Base-by-base conservation (phyloP, 2,888 invertebrate genomes). In the Yponomeuta plumbellus region DNA sequence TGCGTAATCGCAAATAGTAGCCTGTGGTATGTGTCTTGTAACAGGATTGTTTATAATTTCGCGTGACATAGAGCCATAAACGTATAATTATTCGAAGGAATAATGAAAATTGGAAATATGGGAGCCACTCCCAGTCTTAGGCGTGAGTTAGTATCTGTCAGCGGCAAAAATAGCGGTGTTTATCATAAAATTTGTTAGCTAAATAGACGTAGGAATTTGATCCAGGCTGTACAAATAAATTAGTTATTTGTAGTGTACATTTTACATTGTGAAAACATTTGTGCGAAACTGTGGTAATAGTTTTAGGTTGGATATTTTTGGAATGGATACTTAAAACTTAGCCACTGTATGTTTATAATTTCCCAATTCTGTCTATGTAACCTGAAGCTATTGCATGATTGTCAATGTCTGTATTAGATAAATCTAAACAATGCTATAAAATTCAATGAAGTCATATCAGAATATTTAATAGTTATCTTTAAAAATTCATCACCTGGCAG, bases 171-270 rank as follows among this genome's bases (percentile, higher is more conserved):
- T 82, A 82, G 81, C 82, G 80, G 79, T 79, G 80, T 84, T 83
- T 81, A 83, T 75, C 78, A 80, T 82, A 83, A 83, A 83, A 74
- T 85, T 86, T 84, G 79, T 85, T 88, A 88, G 89, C 87, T 83
- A 52, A 81, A 83, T 88, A 90, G 88, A 81, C 71, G 83, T 90
- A 90, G 90, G 81, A 82, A 77, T 86, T 88, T 87, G 79, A 88
- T 86, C 78, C 86, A 82, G 83, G 86, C 88, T 90, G 88, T 90
- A 89, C 86, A 90, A 87, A 88, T 81, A 79, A 81, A 80, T 79
- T 87, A 88, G 85, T 84, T 84, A 87, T 83, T 86, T 77, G 86
- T 89, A 90, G 90, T 87, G 23, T 39, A 85, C 86, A 88, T 86
- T 89, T 87, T 87, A 85, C 86, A 88, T 88, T 82, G 80, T 86